Evolutionary conservation across 2,113 vertebrate species (phyloP), one percentile per base, ranked within the genome.

Genomic region (Passer domesticus): DNA sequence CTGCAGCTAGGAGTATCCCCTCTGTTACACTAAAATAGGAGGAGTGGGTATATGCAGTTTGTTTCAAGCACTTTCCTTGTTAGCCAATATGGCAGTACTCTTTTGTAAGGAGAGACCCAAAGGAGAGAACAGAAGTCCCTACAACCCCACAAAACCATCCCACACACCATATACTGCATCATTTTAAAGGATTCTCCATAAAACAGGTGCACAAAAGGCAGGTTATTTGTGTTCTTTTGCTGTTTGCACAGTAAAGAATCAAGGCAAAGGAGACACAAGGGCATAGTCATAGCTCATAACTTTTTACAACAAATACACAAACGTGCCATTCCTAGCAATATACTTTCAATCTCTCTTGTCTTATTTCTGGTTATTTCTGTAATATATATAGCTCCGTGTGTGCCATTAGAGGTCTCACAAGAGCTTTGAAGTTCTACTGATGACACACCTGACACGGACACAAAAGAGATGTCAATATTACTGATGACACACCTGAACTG

Each of bases 261-360:
- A 86, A 95, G 30, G 72, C 68, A 86, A 90, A 94, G 56, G 69
- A 96, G 88, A 63, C 79, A 83, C 90, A 89, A 92, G 79, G 88
- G 92, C 88, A 93, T 67, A 95, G 75, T 91, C 85, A 74, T 23
- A 88, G 76, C 79, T 90, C 63, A 64, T 52, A 96, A 94, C 72
- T 93, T 94, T 87, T 97, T 96, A 95, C 50, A 91, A 67, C 75
- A 92, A 94, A 83, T 90, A 88, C 94, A 91, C 85, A 94, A 94
- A 90, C 0, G 22, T 70, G 47, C 44, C 56, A 60, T 90, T 90
- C 33, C 68, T 56, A 81, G 52, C 87, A 56, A 63, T 44, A n/a
- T 41, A 41, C 74, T 76, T 96, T 86, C 76, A 83, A 53, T 52
- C 68, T 79, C 60, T 83, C 30, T 59, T 83, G 55, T 63, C 59